A percentile compares a stretch with the other conserved stretches of the same genome.
These are phyloP conservation scores for Sebastes hubbsi DNA, from an alignment of 2,797 vertebrate species.

Conservation along the genomic window DNA sequence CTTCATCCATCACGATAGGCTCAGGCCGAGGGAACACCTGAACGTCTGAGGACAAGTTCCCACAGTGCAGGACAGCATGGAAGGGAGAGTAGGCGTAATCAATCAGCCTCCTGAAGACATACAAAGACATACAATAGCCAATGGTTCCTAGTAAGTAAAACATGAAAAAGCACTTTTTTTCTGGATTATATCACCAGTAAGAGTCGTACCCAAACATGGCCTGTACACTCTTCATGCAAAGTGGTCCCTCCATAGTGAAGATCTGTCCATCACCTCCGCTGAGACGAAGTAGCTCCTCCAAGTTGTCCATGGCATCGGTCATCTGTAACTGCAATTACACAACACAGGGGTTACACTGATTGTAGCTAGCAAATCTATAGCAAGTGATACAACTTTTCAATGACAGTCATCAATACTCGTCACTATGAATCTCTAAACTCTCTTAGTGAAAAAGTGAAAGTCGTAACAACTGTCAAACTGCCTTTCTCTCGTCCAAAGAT, in stretches of 20 bases:
- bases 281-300: slow-evolving; percentile 91
- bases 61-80: slow-evolving; percentile 95
- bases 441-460: neutral
- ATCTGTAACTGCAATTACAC: slow-evolving; percentile 87
- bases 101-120: slow-evolving; percentile 89
- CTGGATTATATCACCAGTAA: neutral
- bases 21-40: slow-evolving; percentile 98
- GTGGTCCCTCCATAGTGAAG: slow-evolving; percentile 93
- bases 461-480: neutral
- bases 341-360: neutral
- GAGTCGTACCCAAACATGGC: slow-evolving; percentile 95
- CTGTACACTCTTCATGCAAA: slow-evolving; percentile 97
- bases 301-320: slow-evolving; percentile 92
- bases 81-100: slow-evolving; percentile 96
- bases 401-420: neutral
- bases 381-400: neutral
- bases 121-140: neutral
- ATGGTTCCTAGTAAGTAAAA: neutral
- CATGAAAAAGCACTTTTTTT: neutral
- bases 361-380: neutral
- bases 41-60: slow-evolving; percentile 94
- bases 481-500: neutral
- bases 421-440: neutral
- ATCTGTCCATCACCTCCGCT: slow-evolving; percentile 97
- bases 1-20: slow-evolving; percentile 92